These are phyloP conservation scores for Hydra vulgaris DNA, from an alignment of 30 jellyfish, hydroid and myxozoan species.

Conservation along the genomic window DNA sequence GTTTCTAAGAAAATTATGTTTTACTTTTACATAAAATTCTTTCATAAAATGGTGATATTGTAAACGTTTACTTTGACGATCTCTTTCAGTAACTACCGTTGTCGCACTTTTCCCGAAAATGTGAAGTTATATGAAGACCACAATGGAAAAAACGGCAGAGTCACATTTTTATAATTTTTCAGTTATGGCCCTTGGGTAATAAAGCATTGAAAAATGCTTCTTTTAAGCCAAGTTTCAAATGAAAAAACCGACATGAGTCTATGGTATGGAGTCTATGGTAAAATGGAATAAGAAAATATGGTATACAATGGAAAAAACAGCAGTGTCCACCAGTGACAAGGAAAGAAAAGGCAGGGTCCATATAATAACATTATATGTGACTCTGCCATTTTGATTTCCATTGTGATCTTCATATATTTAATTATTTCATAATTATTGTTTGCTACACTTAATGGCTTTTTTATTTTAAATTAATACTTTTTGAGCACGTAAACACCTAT, in stretches of 20 bases:
- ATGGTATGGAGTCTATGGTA: background rate
- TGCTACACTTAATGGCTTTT: background rate
- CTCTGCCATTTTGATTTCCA: background rate
- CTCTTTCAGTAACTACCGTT: too few species aligned
- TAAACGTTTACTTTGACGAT: too few species aligned
- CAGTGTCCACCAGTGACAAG: background rate
- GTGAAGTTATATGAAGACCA: too few species aligned
- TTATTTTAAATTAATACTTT: background rate
- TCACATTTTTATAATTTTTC: too few species aligned
- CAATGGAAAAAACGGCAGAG: too few species aligned
- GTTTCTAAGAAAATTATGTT: too few species aligned
- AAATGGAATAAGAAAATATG: background rate
- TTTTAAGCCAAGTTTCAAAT: background rate
- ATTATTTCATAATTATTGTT: background rate
- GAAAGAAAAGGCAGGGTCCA: background rate
- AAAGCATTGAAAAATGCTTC: too few species aligned
- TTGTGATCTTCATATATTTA: background rate
- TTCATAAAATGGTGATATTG: too few species aligned
- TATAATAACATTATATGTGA: background rate
- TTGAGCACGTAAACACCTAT: background rate
- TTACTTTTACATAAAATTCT: too few species aligned
- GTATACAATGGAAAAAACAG: background rate
- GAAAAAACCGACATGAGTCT: background rate
- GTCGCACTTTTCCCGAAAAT: too few species aligned
- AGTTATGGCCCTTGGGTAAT: too few species aligned